These are phyloP conservation scores for Tupaia chinensis DNA, from an alignment of 2,113 vertebrate species.

Conservation along the genomic window DNA sequence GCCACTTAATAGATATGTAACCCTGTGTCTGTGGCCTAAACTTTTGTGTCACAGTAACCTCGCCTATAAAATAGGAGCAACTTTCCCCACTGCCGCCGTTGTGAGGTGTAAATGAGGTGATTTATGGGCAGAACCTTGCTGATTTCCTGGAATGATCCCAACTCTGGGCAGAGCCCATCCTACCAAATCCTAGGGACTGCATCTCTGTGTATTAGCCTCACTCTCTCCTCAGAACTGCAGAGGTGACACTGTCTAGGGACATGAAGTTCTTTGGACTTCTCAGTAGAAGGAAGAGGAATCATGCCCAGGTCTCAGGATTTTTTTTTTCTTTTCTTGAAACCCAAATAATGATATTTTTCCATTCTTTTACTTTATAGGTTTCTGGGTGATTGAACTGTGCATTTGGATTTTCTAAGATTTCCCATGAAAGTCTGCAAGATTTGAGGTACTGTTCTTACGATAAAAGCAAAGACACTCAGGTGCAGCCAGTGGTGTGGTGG, in stretches of 20 bases:
- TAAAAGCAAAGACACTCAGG: background rate
- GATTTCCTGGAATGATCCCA: background rate
- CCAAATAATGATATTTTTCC: background rate
- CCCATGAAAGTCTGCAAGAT: background rate
- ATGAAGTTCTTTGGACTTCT: background rate
- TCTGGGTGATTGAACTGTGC: background rate
- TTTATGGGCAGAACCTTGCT: background rate
- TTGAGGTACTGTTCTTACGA: background rate
- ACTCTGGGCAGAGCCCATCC: background rate
- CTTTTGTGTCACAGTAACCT: background rate
- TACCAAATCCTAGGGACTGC: background rate
- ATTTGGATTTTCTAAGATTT: background rate
- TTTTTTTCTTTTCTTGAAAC: background rate
- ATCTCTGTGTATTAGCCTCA: background rate
- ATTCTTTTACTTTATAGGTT: background rate
- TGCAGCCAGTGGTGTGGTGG: too few relatives aligned
- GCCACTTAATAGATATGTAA: background rate
- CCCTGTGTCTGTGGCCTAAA: background rate
- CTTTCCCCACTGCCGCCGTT: background rate
- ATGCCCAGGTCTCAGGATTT: fast-evolving
- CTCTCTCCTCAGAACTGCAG: background rate
- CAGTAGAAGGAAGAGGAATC: background rate
- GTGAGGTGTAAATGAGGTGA: background rate
- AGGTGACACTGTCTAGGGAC: fast-evolving
- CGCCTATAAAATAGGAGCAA: background rate